Conservation (phyloP, 2,888 invertebrate species). For the Ptilodon capucinus region DNA sequence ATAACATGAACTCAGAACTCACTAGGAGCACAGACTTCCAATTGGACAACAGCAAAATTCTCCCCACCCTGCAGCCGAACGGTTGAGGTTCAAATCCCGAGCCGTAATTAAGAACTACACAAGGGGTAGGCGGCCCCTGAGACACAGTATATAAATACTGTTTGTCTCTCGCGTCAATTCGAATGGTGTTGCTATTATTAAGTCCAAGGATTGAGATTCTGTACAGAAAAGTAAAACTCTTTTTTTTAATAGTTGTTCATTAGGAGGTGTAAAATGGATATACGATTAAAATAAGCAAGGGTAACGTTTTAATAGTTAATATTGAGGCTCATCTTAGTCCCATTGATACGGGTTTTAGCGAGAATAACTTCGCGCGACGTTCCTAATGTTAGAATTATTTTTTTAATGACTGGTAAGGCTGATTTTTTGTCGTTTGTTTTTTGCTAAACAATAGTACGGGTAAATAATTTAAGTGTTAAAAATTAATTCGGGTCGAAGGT, state of each 20-base stretch:
- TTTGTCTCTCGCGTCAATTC: constrained; percentile 48
- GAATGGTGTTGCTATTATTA: constrained; percentile 45
- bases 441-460: constrained; percentile 71
- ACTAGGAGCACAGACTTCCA: constrained; percentile 50
- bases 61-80: constrained; percentile 73
- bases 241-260: constrained; percentile 39
- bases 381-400: constrained; percentile 75
- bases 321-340: constrained; percentile 45
- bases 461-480: constrained; percentile 56
- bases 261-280: constrained; percentile 40
- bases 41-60: constrained; percentile 66
- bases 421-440: constrained; percentile 48
- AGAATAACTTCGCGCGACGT: constrained; percentile 69
- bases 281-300: constrained; percentile 46
- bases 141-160: constrained; percentile 21
- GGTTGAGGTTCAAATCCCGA: constrained; percentile 53
- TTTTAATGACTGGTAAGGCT: constrained; percentile 68
- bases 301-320: constrained; percentile 31
- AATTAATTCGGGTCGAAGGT: constrained; percentile 43
- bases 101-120: constrained; percentile 52
- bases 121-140: constrained; percentile 70
- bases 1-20: constrained; percentile 76
- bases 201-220: constrained; percentile 57
- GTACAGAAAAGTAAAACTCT: constrained; percentile 46
- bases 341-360: constrained; percentile 47